These are phyloP conservation scores for Holocentrus rufus DNA, from an alignment of 2,797 vertebrate species.

Conservation along the genomic window DNA sequence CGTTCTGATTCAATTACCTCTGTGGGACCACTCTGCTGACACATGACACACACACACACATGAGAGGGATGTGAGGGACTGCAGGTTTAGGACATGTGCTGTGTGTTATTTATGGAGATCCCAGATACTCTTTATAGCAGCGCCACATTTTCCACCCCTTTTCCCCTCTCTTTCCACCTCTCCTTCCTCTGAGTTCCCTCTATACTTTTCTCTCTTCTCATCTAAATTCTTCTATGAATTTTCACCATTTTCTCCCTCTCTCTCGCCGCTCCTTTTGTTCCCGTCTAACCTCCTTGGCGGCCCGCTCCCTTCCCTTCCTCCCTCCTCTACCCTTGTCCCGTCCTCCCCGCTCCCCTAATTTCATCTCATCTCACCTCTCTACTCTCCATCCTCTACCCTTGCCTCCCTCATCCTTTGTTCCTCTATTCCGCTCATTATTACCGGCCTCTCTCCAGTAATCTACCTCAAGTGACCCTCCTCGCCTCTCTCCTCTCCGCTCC, in stretches of 20 bases:
- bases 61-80: constrained; percentile 36
- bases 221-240: constrained; percentile 58
- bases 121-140: constrained; percentile 49
- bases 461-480: constrained; percentile 66
- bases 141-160: constrained; percentile 33
- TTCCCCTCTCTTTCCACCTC: constrained; percentile 11
- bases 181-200: constrained; percentile 29
- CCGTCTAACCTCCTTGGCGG: constrained; percentile 54
- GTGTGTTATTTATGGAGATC: constrained; percentile 70
- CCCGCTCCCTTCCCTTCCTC: constrained; percentile 34
- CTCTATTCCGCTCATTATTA: constrained; percentile 60
- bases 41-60: constrained; percentile 34
- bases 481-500: constrained; percentile 50
- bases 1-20: constrained; percentile 75
- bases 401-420: constrained; percentile 56
- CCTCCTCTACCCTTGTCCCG: constrained; percentile 23
- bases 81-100: constrained; percentile 57
- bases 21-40: constrained; percentile 55
- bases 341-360: constrained; percentile 41
- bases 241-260: constrained; percentile 47
- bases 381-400: constrained; percentile 48
- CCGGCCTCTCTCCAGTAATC: constrained; percentile 55
- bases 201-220: constrained; percentile 38
- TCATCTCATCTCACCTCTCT: constrained; percentile 52
- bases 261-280: constrained; percentile 62